These are phyloP conservation scores for Paratilapia polleni DNA, from an alignment of 2,113 vertebrate species.

Conservation along the genomic window DNA sequence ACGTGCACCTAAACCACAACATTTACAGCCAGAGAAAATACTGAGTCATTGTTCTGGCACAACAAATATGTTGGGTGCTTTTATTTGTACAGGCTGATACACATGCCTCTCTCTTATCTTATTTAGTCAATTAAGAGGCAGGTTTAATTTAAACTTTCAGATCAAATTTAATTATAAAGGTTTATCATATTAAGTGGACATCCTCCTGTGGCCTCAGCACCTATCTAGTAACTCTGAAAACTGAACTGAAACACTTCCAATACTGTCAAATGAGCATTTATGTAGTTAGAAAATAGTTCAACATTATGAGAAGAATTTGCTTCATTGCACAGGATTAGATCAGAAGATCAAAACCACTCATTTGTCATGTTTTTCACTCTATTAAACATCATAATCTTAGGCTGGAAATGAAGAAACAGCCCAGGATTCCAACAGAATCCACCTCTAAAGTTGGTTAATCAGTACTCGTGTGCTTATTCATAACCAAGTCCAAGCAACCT, in stretches of 20 bases:
- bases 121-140: not conserved
- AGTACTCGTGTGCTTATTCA: not conserved
- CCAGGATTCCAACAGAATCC: too few species aligned
- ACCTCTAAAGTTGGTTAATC: too few species aligned
- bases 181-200: constrained; percentile 62
- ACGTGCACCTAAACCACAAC: not conserved
- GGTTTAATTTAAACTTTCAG: not conserved
- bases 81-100: too few species aligned
- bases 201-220: constrained; percentile 41
- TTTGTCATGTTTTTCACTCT: not conserved
- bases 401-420: not conserved
- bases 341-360: fast-evolving
- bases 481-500: not conserved
- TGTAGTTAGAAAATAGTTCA: not conserved
- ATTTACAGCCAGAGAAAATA: too few species aligned
- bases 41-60: not conserved
- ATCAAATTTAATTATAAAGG: not conserved
- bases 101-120: too few species aligned
- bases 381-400: not conserved
- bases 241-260: not conserved
- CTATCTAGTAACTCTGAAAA: not conserved
- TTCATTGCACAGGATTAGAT: not conserved
- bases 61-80: too few species aligned
- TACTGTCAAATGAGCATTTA: not conserved
- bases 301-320: not conserved